Evolutionary conservation across 1,140 invertebrate species (phyloP), one percentile per base, ranked within the genome.

Genomic region (Phortica variegata): DNA sequence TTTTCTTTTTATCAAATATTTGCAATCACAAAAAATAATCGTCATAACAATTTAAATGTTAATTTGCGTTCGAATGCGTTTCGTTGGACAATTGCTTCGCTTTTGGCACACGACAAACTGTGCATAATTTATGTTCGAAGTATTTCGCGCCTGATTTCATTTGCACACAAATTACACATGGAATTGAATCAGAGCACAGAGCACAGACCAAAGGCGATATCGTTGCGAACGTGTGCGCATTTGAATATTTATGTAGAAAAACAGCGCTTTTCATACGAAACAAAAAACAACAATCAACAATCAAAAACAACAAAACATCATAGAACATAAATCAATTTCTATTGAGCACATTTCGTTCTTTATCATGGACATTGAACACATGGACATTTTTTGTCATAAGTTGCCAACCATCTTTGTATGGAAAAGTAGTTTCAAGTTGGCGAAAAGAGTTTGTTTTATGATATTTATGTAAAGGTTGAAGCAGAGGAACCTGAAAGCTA

Each of bases 41-140:
- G 44, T 49, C 31, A 47, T 39, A 43, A 42, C 56, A 46, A 68
- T 68, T 68, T 63, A 58, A 52, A 68, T 68, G 63, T 54, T 60
- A 68, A 68, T 68, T 68, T 58, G 3, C 26, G 15, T 13, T 8
- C 6, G 12, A 29, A 29, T 7, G 12, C 6, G 6, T 34, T 34
- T 41, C 34, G 31, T 34, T 36, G 26, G 16, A 44, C 15, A 26
- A 26, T n/a, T 26, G 23, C 23, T 26, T 26, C 10, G 10, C 38
- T 51, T 61, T 66, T 63, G 63, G 60, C 63, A 68, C 63, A 66
- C 65, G 63, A 60, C 63, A 66, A 60, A 68, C 46, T 60, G 48
- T 52, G 63, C 63, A 68, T 63, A 60, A 54, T 49, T 66, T 60
- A 66, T 68, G 63, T 52, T 7, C 12, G 10, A 38, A 18, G 44